Evolutionary conservation across 2,113 vertebrate species (phyloP), one percentile per base, ranked within the genome.

Genomic region (Bujurquina vittata): DNA sequence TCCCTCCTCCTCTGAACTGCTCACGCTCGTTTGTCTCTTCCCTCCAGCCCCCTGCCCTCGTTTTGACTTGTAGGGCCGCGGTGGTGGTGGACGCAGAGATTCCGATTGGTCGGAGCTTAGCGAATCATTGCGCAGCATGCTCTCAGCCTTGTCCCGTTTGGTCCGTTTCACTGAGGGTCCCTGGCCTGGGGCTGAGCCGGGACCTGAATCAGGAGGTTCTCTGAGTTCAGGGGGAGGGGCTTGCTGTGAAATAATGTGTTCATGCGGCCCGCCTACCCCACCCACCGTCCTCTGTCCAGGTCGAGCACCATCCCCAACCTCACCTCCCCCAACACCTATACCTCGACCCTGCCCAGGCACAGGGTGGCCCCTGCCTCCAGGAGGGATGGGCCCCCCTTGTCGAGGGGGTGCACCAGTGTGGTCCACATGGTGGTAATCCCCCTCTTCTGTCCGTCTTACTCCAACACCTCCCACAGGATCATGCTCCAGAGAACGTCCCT

Each of bases 1-100:
- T 46, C 96, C 97, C 94, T 99, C 98, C 92, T 99, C 98, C 94
- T 99, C 98, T 0, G 98, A 99, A 92, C 98, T 99, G 96, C 98
- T 99, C 93, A 99, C 96, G 17, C 97, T 99, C 94, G 97, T 97
- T 91, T 99, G 98, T 82, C 98, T 95, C 94, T 97, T 98, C 83
- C 97, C 97, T 63, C 97, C 96, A 15, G 95, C 95, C 75, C 97
- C 94, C 56, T 84, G 54, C 40, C 92, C 94, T 18, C 93, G 94
- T 91, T 97, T 98, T 43, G 96, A 93, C 92, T 98, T 97, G 94
- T 99, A 97, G 69, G 98, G 98, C 89, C 98, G 97, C 75, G 98
- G 98, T 37, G 98, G 97, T 12, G 98, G 97, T 3, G 97, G 98
- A 61, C 98, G 96, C 89, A 99, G 95, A 15, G 98, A 98, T 94